Conservation (phyloP, 2,113 vertebrate genomes). For the Mormoops blainvillei region DNA sequence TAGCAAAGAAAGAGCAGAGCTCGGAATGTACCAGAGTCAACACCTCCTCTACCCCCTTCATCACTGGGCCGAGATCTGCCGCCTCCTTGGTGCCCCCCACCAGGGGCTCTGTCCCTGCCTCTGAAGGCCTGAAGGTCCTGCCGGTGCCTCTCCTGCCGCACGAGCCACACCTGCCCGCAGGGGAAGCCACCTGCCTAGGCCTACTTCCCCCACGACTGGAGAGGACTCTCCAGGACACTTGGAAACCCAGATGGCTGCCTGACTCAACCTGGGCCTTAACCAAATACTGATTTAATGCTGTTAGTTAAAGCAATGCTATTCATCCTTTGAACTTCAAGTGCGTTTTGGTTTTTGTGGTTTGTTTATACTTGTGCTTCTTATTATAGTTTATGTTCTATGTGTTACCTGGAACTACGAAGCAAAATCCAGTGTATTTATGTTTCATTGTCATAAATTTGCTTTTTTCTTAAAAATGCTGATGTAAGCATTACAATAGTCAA, state of each 20-base stretch:
- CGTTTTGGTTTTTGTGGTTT: background rate
- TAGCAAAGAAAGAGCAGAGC: background rate
- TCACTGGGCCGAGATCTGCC: background rate
- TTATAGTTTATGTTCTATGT: background rate
- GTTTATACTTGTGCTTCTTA: background rate
- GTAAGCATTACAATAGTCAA: background rate
- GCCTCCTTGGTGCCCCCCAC: background rate
- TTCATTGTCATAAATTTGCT: background rate
- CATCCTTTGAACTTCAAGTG: background rate
- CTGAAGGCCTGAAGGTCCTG: background rate
- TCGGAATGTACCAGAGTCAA: background rate
- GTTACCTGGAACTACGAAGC: background rate
- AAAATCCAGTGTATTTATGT: background rate
- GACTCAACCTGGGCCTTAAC: background rate
- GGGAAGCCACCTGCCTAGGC: no score
- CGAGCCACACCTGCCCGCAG: background rate
- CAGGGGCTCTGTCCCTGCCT: background rate
- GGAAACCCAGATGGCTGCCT: background rate
- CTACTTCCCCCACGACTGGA: accelerated
- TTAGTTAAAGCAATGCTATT: background rate
- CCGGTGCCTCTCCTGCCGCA: background rate
- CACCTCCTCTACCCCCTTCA: background rate
- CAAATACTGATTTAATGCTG: background rate
- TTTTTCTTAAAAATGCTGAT: background rate
- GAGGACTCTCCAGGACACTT: background rate